Evolutionary conservation across 2,797 vertebrate genomes (phyloP), one percentile per base, ranked within the genome.

Genomic region (Kryptopterus vitreolus): DNA sequence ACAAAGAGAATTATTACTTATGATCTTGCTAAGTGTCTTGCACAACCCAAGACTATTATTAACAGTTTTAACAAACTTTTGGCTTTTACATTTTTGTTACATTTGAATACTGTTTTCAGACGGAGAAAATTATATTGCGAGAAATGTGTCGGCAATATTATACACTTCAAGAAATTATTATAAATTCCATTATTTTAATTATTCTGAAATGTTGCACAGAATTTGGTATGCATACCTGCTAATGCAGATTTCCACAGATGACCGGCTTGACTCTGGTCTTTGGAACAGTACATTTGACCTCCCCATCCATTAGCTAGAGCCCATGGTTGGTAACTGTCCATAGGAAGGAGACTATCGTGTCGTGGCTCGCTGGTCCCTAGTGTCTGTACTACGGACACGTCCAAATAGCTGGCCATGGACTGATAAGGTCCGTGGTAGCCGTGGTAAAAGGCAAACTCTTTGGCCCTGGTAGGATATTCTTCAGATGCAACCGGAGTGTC

Each of bases 281-380:
- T 98, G 87, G 95, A 93, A 86, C 96, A 97, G 88, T 95, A 98
- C 96, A 98, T 94, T 88, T 96, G 97, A 59, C 95, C 88, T 70
- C 95, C 93, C 97, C 96, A 98, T 84, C 95, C 93, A 43, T 95
- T 92, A 7, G 94, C 90, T 77, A 97, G 91, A 82, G 95, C 91
- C 97, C 97, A 98, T 31, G 96, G 95, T 88, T 97, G 96, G 86
- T 96, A 98, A 86, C 94, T 92, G 81, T 97, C 96, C 94, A 96
- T 93, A 11, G 96, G 96, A 38, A 97, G 89, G 77, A 96, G 91
- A 12, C 95, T 88, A 18, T 98, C 97, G 38, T 96, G 96, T 35
- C 96, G 92, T 22, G 94, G 90, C 80, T 97, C 96, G 0, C 93
- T 95, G 0, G 92, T 85, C 3, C 93, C 93, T 31, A 97, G 82